phyloP scores from a whole-genome alignment of 1,140 invertebrate genomes.

The Drosophila ercepeae region DNA sequence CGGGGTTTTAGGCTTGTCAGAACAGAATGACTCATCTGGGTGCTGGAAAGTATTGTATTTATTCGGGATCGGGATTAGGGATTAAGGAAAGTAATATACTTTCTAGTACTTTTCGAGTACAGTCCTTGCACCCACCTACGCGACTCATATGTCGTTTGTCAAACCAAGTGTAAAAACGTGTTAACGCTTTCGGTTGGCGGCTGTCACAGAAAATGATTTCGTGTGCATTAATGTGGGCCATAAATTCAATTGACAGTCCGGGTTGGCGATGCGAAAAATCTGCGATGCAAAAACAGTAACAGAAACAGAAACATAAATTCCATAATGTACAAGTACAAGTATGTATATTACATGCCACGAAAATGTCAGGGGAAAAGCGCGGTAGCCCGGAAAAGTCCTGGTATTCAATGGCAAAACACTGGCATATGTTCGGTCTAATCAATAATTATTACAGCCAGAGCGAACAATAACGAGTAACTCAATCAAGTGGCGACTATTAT shows the following conservation, averaged over 20 bases:
- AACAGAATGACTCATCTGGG: not conserved
- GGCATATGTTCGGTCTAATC: no score
- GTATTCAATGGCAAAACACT: no score
- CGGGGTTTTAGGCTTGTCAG: no score
- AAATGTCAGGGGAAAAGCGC: not conserved
- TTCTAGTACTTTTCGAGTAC: no score
- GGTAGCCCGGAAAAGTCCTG: not conserved
- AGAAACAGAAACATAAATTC: slow-evolving; percentile 14
- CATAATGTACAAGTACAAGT: no score
- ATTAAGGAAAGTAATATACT: no score
- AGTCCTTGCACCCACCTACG: no score
- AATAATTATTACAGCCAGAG: not conserved
- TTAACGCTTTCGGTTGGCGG: not conserved
- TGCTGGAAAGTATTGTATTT: not conserved
- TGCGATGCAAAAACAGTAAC: no score
- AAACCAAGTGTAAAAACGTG: slow-evolving; percentile 4
- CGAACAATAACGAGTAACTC: not conserved
- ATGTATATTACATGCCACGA: no score
- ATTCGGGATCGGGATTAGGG: no score
- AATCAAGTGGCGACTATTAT: not conserved
- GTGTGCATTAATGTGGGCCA: not conserved
- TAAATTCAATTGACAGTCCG: slow-evolving; percentile 18
- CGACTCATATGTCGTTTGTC: not conserved
- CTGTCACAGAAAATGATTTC: slow-evolving; percentile 25
- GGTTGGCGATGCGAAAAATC: slow-evolving; percentile 26